Conservation (phyloP, 2,797 vertebrate species). For the Melanotaenia parkinsoni region DNA sequence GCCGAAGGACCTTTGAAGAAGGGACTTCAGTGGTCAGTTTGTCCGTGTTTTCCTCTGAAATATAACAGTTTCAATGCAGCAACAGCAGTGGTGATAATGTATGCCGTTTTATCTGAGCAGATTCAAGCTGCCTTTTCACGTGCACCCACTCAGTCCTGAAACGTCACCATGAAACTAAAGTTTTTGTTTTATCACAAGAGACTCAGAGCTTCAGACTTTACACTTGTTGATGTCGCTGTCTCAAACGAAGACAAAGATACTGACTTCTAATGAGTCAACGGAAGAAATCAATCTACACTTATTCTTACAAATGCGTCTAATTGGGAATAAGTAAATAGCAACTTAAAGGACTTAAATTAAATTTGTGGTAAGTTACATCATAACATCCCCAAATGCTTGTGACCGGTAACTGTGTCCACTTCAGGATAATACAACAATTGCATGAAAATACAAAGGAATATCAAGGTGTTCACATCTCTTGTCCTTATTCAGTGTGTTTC, state of each 20-base stretch:
- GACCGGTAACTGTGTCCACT: conserved; percentile 62
- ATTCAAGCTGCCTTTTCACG: no score
- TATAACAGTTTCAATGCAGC: no score
- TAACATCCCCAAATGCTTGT: conserved; percentile 21
- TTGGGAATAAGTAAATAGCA: neutral
- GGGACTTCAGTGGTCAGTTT: no score
- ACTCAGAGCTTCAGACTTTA: neutral
- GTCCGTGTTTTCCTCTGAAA: no score
- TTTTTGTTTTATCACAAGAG: no score
- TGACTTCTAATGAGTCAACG: neutral
- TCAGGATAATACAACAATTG: conserved; percentile 38
- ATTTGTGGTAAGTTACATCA: conserved; percentile 43
- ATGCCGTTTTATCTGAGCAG: no score
- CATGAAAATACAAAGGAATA: conserved; percentile 60
- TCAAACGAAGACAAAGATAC: neutral
- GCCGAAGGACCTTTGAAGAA: no score
- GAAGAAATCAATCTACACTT: neutral
- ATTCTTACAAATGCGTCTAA: neutral
- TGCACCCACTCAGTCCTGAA: no score
- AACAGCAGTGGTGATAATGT: no score
- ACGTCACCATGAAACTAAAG: no score
- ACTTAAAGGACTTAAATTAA: conserved; percentile 6
- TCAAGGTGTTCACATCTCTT: conserved; percentile 65
- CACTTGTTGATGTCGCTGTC: neutral
- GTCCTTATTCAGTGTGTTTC: conserved; percentile 49